These are phyloP conservation scores for Stichopus chloronotus DNA, from an alignment of 35 echinoderm and acorn worm genomes.

Conservation along the genomic window DNA sequence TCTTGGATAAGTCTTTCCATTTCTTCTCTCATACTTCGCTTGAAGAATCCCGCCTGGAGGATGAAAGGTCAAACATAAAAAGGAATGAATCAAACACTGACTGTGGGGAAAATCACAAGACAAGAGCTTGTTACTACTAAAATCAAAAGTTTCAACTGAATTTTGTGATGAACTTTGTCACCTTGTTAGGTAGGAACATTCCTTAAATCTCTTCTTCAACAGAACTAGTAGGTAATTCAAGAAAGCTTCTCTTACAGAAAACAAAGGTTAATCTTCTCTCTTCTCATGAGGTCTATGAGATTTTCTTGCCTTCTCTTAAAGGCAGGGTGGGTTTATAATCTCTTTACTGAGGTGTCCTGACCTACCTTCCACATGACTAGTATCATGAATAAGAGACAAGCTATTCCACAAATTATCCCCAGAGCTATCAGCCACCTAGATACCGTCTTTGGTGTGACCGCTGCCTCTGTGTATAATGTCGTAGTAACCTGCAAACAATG, in stretches of 20 bases:
- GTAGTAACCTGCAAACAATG: constrained; percentile 68
- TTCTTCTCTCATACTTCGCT: constrained; percentile 77
- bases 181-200: too few relatives aligned
- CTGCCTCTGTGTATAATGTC: constrained; percentile 73
- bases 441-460: constrained; percentile 42
- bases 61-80: constrained; percentile 28
- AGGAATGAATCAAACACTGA: neutral
- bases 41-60: constrained; percentile 85
- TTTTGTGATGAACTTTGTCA: neutral
- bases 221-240: too few relatives aligned
- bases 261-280: too few relatives aligned
- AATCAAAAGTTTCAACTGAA: neutral
- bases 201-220: too few relatives aligned
- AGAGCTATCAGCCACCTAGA: constrained; percentile 78
- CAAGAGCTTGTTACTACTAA: neutral
- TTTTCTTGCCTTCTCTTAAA: too few relatives aligned
- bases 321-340: too few relatives aligned
- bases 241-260: too few relatives aligned
- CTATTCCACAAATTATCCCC: constrained; percentile 60
- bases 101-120: neutral
- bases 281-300: too few relatives aligned
- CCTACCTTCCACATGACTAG: constrained; percentile 82
- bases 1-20: constrained; percentile 93
- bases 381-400: constrained; percentile 59
- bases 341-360: neutral